Conservation (phyloP, 2,888 invertebrate species). For the Drosophila picticornis region DNA sequence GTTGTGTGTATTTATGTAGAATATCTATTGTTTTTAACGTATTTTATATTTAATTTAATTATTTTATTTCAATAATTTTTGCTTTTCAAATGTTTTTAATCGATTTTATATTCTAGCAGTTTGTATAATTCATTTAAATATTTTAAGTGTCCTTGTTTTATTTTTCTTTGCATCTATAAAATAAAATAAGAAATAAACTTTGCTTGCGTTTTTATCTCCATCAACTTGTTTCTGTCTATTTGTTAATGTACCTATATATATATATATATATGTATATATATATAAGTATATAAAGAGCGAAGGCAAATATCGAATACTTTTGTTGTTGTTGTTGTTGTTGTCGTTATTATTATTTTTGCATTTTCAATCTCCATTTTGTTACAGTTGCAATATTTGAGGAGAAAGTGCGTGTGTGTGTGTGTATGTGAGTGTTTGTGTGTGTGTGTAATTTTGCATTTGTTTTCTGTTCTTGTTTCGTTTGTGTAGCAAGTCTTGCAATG, state of each 20-base stretch:
- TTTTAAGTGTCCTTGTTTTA: constrained; percentile 56
- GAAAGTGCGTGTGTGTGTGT: constrained; percentile 41
- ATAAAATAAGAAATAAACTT: constrained; percentile 44
- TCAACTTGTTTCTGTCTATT: constrained; percentile 7
- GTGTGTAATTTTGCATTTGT: constrained; percentile 19
- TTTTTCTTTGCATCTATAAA: constrained; percentile 47
- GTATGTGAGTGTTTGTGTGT: constrained; percentile 14
- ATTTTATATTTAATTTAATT: constrained; percentile 48
- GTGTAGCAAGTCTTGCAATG: constrained; percentile 35
- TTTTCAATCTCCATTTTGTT: constrained; percentile 64
- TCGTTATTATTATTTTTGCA: constrained; percentile 35
- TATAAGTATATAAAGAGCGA: constrained; percentile 70
- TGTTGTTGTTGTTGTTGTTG: constrained; percentile 68
- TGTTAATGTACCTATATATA: constrained; percentile 33
- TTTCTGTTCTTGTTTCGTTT: background rate
- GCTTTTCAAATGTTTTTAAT: constrained; percentile 40
- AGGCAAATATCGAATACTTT: constrained; percentile 80
- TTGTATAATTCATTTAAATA: constrained; percentile 76
- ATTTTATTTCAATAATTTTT: constrained; percentile 42
- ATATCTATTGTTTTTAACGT: constrained; percentile 75
- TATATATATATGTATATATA: constrained; percentile 26
- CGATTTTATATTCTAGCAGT: constrained; percentile 51
- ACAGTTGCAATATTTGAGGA: constrained; percentile 48
- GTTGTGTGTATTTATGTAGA: constrained; percentile 63
- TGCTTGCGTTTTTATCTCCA: constrained; percentile 31